Percentiles rank a stretch among this genome's conserved stretches.
These are phyloP conservation scores for Mustela erminea DNA, from an alignment of 2,797 vertebrate genomes.

Conservation along the genomic window DNA sequence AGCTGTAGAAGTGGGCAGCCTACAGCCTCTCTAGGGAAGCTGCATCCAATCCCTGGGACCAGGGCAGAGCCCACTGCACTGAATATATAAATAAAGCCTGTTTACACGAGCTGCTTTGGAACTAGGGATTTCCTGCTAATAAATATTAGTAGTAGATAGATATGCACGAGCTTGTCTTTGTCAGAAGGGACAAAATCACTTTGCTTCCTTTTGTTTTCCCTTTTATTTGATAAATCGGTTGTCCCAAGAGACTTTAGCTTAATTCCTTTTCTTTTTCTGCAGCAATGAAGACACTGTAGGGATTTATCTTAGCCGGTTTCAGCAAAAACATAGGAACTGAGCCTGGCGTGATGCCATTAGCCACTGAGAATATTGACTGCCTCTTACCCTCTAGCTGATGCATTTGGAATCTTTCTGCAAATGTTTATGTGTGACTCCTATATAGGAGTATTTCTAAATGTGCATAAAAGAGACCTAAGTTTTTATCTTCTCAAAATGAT, in stretches of 20 bases:
- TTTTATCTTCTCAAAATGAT: constrained; percentile 41
- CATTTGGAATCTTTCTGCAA: constrained; percentile 27
- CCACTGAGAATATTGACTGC: background rate
- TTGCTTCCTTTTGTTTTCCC: background rate
- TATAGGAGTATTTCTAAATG: constrained; percentile 21
- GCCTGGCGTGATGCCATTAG: background rate
- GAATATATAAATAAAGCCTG: background rate
- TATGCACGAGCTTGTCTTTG: background rate
- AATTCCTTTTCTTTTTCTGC: background rate
- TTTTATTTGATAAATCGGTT: background rate
- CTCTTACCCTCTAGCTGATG: background rate
- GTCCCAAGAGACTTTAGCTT: background rate
- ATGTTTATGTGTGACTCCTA: background rate
- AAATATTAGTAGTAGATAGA: background rate
- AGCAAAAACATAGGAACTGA: background rate
- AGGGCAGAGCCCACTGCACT: background rate
- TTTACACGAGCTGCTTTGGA: background rate
- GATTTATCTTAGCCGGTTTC: constrained; percentile 11
- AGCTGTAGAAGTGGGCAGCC: background rate
- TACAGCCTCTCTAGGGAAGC: background rate
- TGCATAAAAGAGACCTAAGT: background rate
- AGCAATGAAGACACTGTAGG: background rate
- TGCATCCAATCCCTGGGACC: background rate
- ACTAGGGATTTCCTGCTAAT: background rate
- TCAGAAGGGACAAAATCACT: background rate